These are phyloP conservation scores for Cerastis leucographa DNA, from an alignment of 2,888 invertebrate species.

Conservation along the genomic window DNA sequence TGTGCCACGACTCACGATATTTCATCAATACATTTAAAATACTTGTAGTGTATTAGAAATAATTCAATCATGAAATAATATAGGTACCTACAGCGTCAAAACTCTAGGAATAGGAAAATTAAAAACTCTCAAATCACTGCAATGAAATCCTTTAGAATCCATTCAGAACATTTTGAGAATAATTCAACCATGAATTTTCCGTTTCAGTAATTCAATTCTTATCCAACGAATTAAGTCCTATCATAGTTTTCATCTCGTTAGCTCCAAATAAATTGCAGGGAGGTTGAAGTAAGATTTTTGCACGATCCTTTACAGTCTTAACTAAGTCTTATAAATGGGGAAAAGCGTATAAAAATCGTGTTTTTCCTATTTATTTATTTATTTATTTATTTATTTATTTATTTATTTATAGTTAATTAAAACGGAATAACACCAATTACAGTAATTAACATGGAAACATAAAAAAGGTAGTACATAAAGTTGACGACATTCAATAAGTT, in stretches of 20 bases:
- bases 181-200: conserved; percentile 37
- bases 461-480: too few relatives aligned
- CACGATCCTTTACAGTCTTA: conserved; percentile 4
- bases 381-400: too few relatives aligned
- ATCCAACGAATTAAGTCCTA: conserved; percentile 2
- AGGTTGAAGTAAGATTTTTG: background rate
- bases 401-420: too few relatives aligned
- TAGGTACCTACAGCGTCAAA: background rate
- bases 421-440: too few relatives aligned
- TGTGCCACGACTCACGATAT: background rate
- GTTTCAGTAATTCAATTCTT: conserved; percentile 38
- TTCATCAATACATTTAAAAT: background rate
- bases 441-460: too few relatives aligned
- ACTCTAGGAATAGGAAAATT: conserved; percentile 14
- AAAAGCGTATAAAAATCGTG: conserved; percentile 20
- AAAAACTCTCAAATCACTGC: conserved; percentile 4
- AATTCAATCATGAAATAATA: background rate
- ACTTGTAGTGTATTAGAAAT: background rate
- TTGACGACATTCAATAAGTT: too few relatives aligned
- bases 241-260: conserved; percentile 14
- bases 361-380: too few relatives aligned
- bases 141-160: conserved; percentile 18
- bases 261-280: conserved; percentile 24
- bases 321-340: background rate
- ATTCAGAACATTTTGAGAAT: conserved; percentile 15